Percentiles rank a stretch among this genome's conserved stretches.
These are phyloP conservation scores for Blera fallax DNA, from an alignment of 2,888 invertebrate genomes.

Conservation along the genomic window DNA sequence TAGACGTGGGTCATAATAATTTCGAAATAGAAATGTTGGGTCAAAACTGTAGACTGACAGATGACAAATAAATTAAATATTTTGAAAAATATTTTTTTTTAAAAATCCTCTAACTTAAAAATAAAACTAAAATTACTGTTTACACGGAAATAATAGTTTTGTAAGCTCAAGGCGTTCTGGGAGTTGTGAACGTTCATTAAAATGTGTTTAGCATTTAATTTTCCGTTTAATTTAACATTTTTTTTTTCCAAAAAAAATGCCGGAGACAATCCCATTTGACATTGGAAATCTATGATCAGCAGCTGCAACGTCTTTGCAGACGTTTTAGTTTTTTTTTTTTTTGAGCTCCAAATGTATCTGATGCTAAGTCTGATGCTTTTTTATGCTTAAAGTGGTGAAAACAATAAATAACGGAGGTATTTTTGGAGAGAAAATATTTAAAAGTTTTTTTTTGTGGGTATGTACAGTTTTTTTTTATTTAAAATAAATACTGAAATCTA, in stretches of 20 bases:
- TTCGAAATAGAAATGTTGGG: neutral
- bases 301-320: conserved; percentile 53
- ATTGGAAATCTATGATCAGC: conserved; percentile 52
- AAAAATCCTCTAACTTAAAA: neutral
- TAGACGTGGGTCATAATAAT: conserved; percentile 9
- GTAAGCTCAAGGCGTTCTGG: neutral
- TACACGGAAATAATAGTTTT: neutral
- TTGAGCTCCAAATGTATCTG: neutral
- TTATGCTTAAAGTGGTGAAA: conserved; percentile 24
- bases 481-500: conserved; percentile 35
- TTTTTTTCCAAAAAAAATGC: neutral
- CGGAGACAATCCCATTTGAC: conserved; percentile 19
- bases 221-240: neutral
- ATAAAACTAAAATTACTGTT: neutral
- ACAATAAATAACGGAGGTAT: conserved; percentile 65
- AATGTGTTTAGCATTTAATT: neutral
- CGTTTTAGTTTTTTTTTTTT: conserved; percentile 14
- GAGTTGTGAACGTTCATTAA: neutral
- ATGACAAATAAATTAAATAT: conserved; percentile 37
- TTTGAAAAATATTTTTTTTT: neutral
- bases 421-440: conserved; percentile 34
- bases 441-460: neutral
- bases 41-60: conserved; percentile 11
- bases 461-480: conserved; percentile 14
- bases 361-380: conserved; percentile 2